Base-by-base conservation (phyloP, 2,888 invertebrate species). In the Lapara coniferarum region DNA sequence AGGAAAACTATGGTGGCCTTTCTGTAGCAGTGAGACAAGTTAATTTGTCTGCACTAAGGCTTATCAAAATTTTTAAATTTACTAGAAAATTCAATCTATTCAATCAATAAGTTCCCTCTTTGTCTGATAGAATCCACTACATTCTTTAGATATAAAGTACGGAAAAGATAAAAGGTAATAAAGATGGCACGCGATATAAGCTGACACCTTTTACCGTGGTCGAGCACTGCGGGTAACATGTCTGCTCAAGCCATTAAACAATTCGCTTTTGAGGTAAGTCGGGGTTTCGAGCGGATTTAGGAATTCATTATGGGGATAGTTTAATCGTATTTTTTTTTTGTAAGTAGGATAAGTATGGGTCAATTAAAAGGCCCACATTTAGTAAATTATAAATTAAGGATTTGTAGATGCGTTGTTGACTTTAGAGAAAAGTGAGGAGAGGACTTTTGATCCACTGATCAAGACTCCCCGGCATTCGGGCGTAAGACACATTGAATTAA, bases 171-270 rank as follows among this genome's bases (percentile, higher is more conserved):
- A 49, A 49, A 63, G 63, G 49, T 16, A 46, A 63, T 19, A 63
- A 25, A 55, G 55, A 30, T 37, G 44, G 16, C 46, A 16, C 46
- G 12, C n/a, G 44, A 59, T 46, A 19, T 46, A 46, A 63, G 46
- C 63, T 46, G 49, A 71, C 73, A 73, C 75, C 79, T 81, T 81
- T 79, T 75, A 80, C 76, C 77, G 73, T 73, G 75, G 72, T 71
- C 70, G 73, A 74, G 74, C 72, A 75, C 74, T 74, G 75, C 70
- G 78, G 81, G 84, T 84, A 87, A 85, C 85, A 83, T 83, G 84
- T 85, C 86, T 81, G 85, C 80, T 81, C 80, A 81, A 80, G 80
- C 89, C 87, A 89, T 90, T 90, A 90, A 84, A 81, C 82, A 83
- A 78, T 75, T 75, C 79, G 78, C 80, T 82, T 85, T 87, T 89